Evolutionary conservation across 2,797 vertebrate genomes (phyloP), one percentile per base, ranked within the genome.

Genomic region (Pangasius macronema): DNA sequence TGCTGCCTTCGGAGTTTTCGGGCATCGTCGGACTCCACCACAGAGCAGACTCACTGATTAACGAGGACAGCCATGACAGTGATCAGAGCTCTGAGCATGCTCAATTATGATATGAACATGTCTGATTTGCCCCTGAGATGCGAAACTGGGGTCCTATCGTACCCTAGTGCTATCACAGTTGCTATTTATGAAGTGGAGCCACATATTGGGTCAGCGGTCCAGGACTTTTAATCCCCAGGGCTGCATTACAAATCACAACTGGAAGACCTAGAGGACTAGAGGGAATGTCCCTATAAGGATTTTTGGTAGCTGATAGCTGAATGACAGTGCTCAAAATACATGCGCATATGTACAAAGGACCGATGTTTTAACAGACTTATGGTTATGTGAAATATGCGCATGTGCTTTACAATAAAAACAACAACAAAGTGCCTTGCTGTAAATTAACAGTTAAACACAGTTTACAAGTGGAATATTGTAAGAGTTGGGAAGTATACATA

Each of bases 51-150:
- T 98, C 97, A 57, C 94, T 99, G 95, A 96, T 95, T 84, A 99
- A 99, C 0, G 98, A 99, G 42, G 98, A 99, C 96, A 99, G 98
- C 94, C 98, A 95, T 0, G 98, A 99, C 95, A 99, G 98, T 9
- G 98, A 99, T 93, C 97, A 98, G 95, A 99, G 98, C 94, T 99
- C 98, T 7, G 98, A 99, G 94, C 97, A 98, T 0, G 96, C 97
- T 88, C 97, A 98, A 94, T 98, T 99, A 97, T 99, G 98, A 99
- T 97, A 92, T 72, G 89, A 86, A 87, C 89, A 68, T 92, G 91
- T 22, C 20, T 39, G 24, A 57, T 27, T 77, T 70, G 42, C 13
- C 33, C 36, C 51, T 33, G 27, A 20, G 27, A 77, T 63, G 57
- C 33, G 11, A 53, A 83, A 49, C 61, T 81, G 73, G 85, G 82